phyloP scores from a whole-genome alignment of 2,113 vertebrate genomes.

The Marcusenius ussheri region DNA sequence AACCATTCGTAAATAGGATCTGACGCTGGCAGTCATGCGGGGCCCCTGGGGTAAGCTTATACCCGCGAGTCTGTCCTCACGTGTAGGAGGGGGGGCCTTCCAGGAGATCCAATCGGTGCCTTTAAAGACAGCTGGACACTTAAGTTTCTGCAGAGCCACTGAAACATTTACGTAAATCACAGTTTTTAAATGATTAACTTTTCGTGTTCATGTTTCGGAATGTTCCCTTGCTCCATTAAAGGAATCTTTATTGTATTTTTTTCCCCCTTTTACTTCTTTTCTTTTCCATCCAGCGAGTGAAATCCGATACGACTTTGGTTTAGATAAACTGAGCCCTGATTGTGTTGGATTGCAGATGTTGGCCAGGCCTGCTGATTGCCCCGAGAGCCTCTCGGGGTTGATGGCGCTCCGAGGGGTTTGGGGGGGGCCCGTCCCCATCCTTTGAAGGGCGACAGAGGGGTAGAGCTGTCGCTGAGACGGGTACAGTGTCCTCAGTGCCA shows the following conservation, averaged over 20 bases:
- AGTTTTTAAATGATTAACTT: background rate
- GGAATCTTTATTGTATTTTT: background rate
- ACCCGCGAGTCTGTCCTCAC: slow-evolving; percentile 1
- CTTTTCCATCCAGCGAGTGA: slow-evolving; percentile 2
- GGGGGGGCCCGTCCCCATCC: background rate
- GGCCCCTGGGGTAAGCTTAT: slow-evolving; percentile 36
- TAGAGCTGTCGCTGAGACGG: background rate
- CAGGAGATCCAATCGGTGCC: background rate
- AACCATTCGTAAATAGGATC: slow-evolving; percentile 38
- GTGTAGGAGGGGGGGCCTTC: background rate
- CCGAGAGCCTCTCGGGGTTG: background rate
- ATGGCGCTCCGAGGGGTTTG: background rate
- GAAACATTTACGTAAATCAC: background rate
- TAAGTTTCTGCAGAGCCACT: background rate
- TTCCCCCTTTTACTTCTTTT: background rate
- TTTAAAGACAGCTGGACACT: background rate
- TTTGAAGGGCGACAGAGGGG: background rate
- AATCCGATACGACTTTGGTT: background rate
- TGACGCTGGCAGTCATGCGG: slow-evolving; percentile 31
- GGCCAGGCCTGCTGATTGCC: background rate
- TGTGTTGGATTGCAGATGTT: background rate
- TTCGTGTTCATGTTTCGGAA: background rate
- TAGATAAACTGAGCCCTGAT: background rate
- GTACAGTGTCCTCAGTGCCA: background rate
- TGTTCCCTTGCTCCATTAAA: background rate